A percentile compares a stretch with the other conserved stretches of the same genome.
Conservation (phyloP, 2,888 invertebrate genomes). For the Blera fallax region DNA sequence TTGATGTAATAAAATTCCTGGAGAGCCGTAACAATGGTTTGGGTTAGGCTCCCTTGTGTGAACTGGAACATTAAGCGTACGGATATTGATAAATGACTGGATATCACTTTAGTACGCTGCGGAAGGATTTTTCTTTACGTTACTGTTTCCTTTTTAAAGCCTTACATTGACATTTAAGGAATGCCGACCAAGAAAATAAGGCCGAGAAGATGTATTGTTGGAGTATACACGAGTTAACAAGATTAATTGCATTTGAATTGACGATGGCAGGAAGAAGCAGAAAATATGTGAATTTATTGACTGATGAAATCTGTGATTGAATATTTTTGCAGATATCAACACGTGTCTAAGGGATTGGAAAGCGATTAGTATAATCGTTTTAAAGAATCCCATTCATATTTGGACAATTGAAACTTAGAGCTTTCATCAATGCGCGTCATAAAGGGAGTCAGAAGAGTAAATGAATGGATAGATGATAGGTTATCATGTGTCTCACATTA, state of each 20-base stretch:
- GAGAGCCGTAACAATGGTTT: conserved; percentile 3
- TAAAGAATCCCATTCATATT: not conserved
- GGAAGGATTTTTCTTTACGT: not conserved
- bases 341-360: not conserved
- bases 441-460: too few species aligned
- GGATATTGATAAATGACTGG: conserved; percentile 40
- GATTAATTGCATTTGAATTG: conserved; percentile 24
- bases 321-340: conserved; percentile 3
- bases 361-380: not conserved
- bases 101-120: conserved; percentile 17
- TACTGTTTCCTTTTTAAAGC: conserved; percentile 20
- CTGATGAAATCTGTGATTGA: conserved; percentile 13
- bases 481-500: too few species aligned
- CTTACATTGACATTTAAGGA: conserved; percentile 18
- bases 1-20: conserved; percentile 1
- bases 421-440: not conserved
- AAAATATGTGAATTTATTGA: not conserved
- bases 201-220: not conserved
- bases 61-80: conserved; percentile 6
- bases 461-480: too few species aligned
- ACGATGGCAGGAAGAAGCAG: not conserved
- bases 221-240: conserved; percentile 19
- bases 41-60: not conserved
- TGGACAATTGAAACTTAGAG: conserved; percentile 2
- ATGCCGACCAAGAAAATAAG: not conserved